Base-by-base conservation (phyloP, 2,113 vertebrate genomes). In the Gasterosteus aculeatus region DNA sequence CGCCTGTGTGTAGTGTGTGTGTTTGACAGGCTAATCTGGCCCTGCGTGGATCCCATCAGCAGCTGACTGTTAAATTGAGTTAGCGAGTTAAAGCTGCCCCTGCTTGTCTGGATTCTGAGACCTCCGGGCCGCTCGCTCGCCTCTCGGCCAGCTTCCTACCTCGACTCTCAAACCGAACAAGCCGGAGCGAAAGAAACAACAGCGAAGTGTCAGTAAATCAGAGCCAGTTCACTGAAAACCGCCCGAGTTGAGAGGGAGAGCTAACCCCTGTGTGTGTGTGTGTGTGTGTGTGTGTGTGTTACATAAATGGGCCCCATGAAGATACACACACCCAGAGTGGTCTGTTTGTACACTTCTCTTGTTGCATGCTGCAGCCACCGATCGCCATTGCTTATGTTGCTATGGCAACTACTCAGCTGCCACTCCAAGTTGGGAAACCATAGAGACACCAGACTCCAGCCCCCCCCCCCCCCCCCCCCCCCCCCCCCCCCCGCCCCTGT, bases 381-480 rank as follows among this genome's bases (percentile, higher is more conserved):
- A 51, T 70, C 75, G 53, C 41, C 18, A 53, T 51, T 84, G 65
- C 74, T 49, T 44, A 47, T 87, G 90, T 91, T 90, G 71, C 89
- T 85, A 84, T 85, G 81, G 68, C 68, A 90, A 88, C 88, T 82
- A 85, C 85, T 88, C 85, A 82, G 85, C 89, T 93, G 88, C 91
- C 90, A 92, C 88, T 92, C 89, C 81, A 89, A 83, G 84, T 85
- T 67, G 54, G 60, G 91, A 91, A 83, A 77, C 89, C 88, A 92
- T 91, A 83, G 91, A 81, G 79, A 92, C 73, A 15, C 71, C 22
- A 62, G 65, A 77, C 74, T 83, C 74, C 80, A 84, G 78, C 82
- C 35, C 35, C n/a, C n/a, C n/a, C n/a, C n/a, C n/a, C n/a, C n/a
- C n/a, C n/a, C n/a, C n/a, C n/a, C n/a, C n/a, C n/a, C n/a, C n/a